Base-by-base conservation (phyloP, 2,888 invertebrate species). In the Sesia apiformis region DNA sequence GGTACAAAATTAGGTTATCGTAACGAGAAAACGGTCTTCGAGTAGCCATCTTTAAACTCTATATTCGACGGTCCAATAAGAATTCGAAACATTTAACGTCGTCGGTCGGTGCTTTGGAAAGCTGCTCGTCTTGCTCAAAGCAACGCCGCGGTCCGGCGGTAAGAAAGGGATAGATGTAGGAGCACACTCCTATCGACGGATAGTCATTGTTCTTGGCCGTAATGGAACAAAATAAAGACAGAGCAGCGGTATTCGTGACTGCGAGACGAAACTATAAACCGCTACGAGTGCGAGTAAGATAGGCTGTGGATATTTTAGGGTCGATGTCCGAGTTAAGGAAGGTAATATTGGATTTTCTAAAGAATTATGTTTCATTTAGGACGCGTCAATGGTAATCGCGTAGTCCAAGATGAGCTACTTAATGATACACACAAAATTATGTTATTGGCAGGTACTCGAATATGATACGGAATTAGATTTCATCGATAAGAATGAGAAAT, bases 151-250 rank as follows among this genome's bases (percentile, higher is more conserved):
- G 57, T 58, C 56, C 58, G 59, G 59, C 58, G 59, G 80, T 62
- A 63, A 65, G 81, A 84, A 69, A 72, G 76, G 78, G 76, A 81
- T 74, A 76, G 81, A 66, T 81, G 84, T 81, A 85, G 71, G 67
- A 74, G 72, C 70, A 69, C 65, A 65, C 65, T 77, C 62, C 79
- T 81, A 82, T 82, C 81, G 72, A 72, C 78, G 68, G 76, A 83
- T 81, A 84, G 78, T 84, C 83, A 88, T 89, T 89, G 89, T 89
- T 89, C 88, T 88, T 87, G 80, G 76, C 72, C 74, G 82, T 86
- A 85, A 86, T 88, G 85, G 86, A 84, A 84, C 84, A 86, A 86
- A 88, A 86, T 87, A 86, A 86, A 88, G 86, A 81, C 84, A 82
- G 84, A 83, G 78, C 85, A 86, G 87, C 84, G 85, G 87, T 85